Percentiles rank a stretch among this genome's conserved stretches.
These are phyloP conservation scores for Macrocentrus cingulum DNA, from an alignment of 1,140 invertebrate genomes.

Conservation along the genomic window DNA sequence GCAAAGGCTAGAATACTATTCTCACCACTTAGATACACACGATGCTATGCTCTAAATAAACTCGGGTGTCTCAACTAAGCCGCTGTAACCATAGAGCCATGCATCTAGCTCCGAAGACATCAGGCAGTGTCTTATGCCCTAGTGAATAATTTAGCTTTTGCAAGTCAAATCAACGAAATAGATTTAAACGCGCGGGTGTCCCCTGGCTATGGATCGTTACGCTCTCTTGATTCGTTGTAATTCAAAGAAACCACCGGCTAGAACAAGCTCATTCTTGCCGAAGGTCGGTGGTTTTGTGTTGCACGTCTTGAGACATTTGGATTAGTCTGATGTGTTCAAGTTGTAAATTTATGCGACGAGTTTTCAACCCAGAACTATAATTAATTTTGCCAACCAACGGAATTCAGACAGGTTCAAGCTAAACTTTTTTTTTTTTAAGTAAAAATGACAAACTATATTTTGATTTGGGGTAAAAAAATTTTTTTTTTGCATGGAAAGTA, in stretches of 20 bases:
- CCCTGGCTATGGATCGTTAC: not conserved
- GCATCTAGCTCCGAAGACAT: constrained; percentile 14
- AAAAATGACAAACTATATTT: too few relatives aligned
- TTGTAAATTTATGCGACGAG: too few relatives aligned
- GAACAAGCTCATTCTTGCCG: not conserved
- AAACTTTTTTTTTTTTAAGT: too few relatives aligned
- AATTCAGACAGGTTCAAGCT: too few relatives aligned
- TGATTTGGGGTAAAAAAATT: too few relatives aligned
- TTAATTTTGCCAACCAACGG: too few relatives aligned
- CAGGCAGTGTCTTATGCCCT: constrained; percentile 21
- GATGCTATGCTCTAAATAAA: constrained; percentile 24
- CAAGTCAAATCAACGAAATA: constrained; percentile 30
- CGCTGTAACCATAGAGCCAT: constrained; percentile 13
- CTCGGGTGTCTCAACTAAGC: constrained; percentile 16
- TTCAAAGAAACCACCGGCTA: constrained; percentile 6
- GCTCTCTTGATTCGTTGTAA: constrained; percentile 5
- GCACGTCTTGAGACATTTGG: not conserved
- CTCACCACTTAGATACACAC: constrained; percentile 15
- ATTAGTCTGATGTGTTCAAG: not conserved
- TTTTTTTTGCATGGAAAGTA: too few relatives aligned
- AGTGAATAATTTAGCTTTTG: constrained; percentile 27
- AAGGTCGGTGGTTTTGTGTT: not conserved
- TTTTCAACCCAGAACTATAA: too few relatives aligned
- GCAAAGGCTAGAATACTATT: not conserved
- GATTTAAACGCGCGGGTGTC: constrained; percentile 22